Percentiles rank a stretch among this genome's conserved stretches.
Evolutionary conservation across 2,797 vertebrate species (phyloP).

Genomic region (Chloroceryle amazona): DNA sequence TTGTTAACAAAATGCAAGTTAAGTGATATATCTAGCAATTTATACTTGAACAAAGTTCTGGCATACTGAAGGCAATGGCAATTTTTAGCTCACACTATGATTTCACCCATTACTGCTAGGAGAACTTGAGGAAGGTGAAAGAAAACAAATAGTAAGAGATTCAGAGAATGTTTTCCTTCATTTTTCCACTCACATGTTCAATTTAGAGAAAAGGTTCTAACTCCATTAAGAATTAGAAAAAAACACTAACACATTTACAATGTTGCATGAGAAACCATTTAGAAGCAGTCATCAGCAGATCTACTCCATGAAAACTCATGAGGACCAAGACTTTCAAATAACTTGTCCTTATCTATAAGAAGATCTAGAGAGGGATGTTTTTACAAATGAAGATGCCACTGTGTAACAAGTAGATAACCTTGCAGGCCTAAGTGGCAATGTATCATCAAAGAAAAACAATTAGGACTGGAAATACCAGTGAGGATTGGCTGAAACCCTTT

Average conservation of each 20-base stretch:
- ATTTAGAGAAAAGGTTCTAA: constrained; percentile 27
- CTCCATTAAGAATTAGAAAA: background rate
- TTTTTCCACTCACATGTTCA: background rate
- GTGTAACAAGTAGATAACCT: too few relatives aligned
- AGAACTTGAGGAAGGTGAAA: background rate
- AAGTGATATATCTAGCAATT: constrained; percentile 44
- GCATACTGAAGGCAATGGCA: background rate
- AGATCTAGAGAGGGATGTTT: too few relatives aligned
- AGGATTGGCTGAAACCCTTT: too few relatives aligned
- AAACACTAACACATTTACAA: constrained; percentile 6
- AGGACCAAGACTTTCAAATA: constrained; percentile 43
- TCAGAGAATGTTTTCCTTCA: background rate
- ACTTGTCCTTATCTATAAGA: constrained; percentile 18
- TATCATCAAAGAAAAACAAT: too few relatives aligned
- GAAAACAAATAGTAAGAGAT: background rate
- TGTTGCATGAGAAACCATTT: constrained; percentile 44
- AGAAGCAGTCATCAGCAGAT: constrained; percentile 18
- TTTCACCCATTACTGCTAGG: background rate
- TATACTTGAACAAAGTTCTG: background rate
- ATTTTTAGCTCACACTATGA: background rate
- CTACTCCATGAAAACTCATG: constrained; percentile 18
- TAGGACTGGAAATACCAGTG: too few relatives aligned
- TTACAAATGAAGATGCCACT: too few relatives aligned
- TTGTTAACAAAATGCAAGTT: background rate
- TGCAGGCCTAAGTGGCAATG: too few relatives aligned